Percentiles rank a stretch among this genome's conserved stretches.
These are phyloP conservation scores for Myotis findleyi DNA, from an alignment of 2,797 vertebrate genomes.

Conservation along the genomic window DNA sequence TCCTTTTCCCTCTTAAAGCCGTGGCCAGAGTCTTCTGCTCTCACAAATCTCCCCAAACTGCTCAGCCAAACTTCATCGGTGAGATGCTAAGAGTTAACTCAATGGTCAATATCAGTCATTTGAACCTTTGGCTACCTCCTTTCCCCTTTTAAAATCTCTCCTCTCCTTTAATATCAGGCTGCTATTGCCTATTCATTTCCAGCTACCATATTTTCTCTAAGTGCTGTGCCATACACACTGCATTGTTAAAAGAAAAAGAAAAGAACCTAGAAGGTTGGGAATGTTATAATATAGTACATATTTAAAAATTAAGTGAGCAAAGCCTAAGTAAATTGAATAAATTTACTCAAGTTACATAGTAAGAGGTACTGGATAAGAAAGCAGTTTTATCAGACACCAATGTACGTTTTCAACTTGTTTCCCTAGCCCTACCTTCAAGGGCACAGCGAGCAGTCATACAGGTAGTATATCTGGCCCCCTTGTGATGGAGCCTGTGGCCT, in stretches of 20 bases:
- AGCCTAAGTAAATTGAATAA: neutral
- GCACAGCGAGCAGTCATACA: neutral
- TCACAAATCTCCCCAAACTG: neutral
- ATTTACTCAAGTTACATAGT: neutral
- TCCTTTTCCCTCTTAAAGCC: rapidly evolving
- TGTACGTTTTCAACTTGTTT: neutral
- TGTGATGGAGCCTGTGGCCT: neutral
- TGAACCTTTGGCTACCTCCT: neutral
- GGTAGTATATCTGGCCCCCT: neutral
- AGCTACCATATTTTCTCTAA: neutral
- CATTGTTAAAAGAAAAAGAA: neutral
- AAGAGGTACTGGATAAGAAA: neutral
- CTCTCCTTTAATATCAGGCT: neutral
- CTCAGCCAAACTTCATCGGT: neutral
- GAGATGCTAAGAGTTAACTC: neutral
- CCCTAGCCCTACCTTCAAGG: neutral
- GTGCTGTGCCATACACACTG: neutral
- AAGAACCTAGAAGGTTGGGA: neutral
- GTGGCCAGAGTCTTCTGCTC: neutral
- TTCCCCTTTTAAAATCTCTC: neutral
- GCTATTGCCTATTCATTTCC: neutral
- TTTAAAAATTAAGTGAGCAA: neutral
- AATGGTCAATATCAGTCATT: neutral
- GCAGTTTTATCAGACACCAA: neutral
- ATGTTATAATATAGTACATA: neutral